Percentiles rank a stretch among this genome's conserved stretches.
phyloP scores from a whole-genome alignment of 92 coral and sea anemone genomes.

The Hydrozoanthus gracilis region DNA sequence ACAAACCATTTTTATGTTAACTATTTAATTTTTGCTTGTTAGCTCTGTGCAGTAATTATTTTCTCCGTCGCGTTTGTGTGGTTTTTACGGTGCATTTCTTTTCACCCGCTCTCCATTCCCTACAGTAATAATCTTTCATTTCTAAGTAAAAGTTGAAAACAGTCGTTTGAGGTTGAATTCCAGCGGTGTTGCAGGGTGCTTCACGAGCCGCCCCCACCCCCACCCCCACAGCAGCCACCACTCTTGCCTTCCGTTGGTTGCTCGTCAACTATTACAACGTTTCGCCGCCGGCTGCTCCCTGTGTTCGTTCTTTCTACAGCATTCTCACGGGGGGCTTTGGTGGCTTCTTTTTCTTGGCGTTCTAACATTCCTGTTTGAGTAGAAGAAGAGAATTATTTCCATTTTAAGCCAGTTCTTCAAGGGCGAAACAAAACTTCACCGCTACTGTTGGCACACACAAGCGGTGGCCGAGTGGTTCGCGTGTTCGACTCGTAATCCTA shows the following conservation, averaged over 20 bases:
- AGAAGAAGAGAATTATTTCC: neutral
- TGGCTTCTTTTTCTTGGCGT: constrained; percentile 73
- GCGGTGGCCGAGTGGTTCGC: too few species aligned
- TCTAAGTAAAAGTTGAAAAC: constrained; percentile 9
- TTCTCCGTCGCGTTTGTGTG: too few species aligned
- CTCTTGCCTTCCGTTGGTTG: constrained; percentile 74
- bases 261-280: constrained; percentile 95
- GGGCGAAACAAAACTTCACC: too few species aligned
- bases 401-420: too few species aligned
- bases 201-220: constrained; percentile 32
- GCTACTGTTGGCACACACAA: too few species aligned
- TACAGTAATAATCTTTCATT: too few species aligned
- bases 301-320: constrained; percentile 61
- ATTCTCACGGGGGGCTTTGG: constrained; percentile 60
- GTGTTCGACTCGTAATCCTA: too few species aligned
- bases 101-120: too few species aligned
- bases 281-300: constrained; percentile 69
- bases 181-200: constrained; percentile 4
- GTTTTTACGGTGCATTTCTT: too few species aligned
- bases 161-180: neutral
- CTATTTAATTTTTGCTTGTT: too few species aligned
- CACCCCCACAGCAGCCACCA: constrained; percentile 82
- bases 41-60: too few species aligned
- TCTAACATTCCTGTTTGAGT: constrained; percentile 84
- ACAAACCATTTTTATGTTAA: too few species aligned